Base-by-base conservation (phyloP, 2,113 vertebrate species). In the Uropsilus gracilis region DNA sequence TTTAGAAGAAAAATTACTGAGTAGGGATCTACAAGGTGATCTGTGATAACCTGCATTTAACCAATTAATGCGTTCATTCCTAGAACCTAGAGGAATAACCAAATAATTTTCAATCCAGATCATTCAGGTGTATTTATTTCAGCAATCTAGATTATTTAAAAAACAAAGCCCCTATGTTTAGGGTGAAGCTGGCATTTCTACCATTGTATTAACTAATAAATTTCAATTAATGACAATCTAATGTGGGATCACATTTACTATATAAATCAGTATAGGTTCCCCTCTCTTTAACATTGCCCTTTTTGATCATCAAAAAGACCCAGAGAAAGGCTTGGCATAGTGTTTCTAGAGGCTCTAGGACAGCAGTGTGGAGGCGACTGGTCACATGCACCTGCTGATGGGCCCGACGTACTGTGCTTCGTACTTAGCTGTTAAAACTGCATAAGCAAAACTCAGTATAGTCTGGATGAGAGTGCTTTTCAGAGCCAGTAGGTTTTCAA, bases 381-480 rank as follows among this genome's bases (percentile, higher is more conserved):
- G 59, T 77, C 37, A 18, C 46, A 48, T 48, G 12, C 42, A 22
- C 59, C 63, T 73, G 46, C n/a, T 72, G 59, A 53, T 37, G 18
- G 22, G 8, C 11, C 13, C 42, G n/a, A 0, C 17, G 14, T 86
- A 34, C 53, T 55, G 53, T 6, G 20, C 8, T 4, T 20, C 53
- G 22, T 7, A 6, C 20, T 55, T 22, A 7, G 53, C 20, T 22
- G 53, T 55, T 55, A 17, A 55, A 6, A 17, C 77, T 12, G 90
- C 61, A 66, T 39, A 88, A 83, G 44, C 14, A 86, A 83, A 69
- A 53, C 5, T 57, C 86, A 5, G 10, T 91, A 77, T 89, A 18
- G 44, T 94, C 68, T 78, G n/a, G 34, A 59, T 91, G 50, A 57
- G 73, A 75, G 28, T 66, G 57, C 14, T 88, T 86, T 89, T 89